A percentile compares a stretch with the other conserved stretches of the same genome.
These are phyloP conservation scores for Cyprinus carpio DNA, from an alignment of 2,113 vertebrate genomes.

Conservation along the genomic window DNA sequence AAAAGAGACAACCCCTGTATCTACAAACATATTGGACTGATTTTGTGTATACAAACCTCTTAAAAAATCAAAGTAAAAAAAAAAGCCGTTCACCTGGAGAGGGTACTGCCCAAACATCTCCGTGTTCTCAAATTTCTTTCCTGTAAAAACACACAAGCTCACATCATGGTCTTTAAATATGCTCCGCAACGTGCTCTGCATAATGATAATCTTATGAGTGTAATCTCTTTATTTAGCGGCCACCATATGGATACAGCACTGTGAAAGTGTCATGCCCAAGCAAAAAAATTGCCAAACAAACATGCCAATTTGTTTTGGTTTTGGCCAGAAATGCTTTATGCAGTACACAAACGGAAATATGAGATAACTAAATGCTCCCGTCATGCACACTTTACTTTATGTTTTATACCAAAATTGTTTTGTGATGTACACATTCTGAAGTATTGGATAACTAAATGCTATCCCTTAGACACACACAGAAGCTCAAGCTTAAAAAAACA, in stretches of 20 bases:
- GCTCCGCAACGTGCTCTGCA: neutral
- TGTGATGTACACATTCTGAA: no score
- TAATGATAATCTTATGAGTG: neutral
- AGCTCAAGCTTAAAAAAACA: no score
- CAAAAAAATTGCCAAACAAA: neutral
- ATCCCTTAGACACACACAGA: no score
- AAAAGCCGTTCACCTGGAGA: constrained; percentile 96
- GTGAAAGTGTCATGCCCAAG: neutral
- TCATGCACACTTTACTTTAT: no score
- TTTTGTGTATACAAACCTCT: no score
- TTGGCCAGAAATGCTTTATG: no score
- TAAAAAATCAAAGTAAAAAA: no score
- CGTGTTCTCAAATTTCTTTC: constrained; percentile 98
- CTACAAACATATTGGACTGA: constrained; percentile 82
- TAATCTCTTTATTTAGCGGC: neutral
- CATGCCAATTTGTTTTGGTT: neutral
- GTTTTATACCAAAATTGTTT: no score
- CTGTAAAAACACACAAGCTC: constrained; percentile 65
- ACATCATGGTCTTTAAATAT: neutral
- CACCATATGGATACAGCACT: neutral
- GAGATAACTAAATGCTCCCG: no score
- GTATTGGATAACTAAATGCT: no score
- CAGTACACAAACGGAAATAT: no score
- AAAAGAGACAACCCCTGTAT: neutral
- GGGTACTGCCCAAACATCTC: constrained; percentile 99